Base-by-base conservation (phyloP, 2,113 vertebrate species). In the Scortum barcoo region DNA sequence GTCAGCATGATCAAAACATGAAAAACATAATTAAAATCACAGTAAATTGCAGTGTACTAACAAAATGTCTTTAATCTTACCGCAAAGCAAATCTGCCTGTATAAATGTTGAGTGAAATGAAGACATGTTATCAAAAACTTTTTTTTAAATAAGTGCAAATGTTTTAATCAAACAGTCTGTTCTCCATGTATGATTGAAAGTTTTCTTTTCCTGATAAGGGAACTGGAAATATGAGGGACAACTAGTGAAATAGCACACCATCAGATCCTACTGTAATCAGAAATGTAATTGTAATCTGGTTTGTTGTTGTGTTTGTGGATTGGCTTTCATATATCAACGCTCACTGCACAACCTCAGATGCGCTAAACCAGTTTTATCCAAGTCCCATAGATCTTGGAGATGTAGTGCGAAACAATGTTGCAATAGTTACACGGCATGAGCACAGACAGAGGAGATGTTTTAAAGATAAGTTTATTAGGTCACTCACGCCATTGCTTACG, bases 381-480 rank as follows among this genome's bases (percentile, higher is more conserved):
- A 54, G 50, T 22, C 11, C 42, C 68, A 75, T 88, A 56, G 33
- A 83, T 92, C 88, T 83, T 9, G 75, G 40, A 81, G 73, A 85
- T 76, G 3, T 11, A 77, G 56, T 40, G 19, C 13, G 12, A 50
- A 85, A 76, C 70, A 79, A 60, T 36, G 28, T 33, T 54, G 42
- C 28, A 51, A 10, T 24, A 9, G 53, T 67, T 46, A 33, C 69
- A 22, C 22, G 33, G 19, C 66, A 0, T 62, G n/a, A 28, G 76
- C 30, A 16, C 28, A 36, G 44, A 61, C 48, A 61, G 73, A 56
- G 50, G 69, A 36, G 30, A 54, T 57, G 63, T 44, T 40, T 88
- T 80, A 86, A 90, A 86, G 63, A 56, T 22, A 28, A 44, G 65
- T 89, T 73, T 77, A 72, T 80, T 81, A n/a, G 61, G 73, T 70